Evolutionary conservation across 2,113 vertebrate genomes (phyloP), one percentile per base, ranked within the genome.

Genomic region (Narcine bancroftii): DNA sequence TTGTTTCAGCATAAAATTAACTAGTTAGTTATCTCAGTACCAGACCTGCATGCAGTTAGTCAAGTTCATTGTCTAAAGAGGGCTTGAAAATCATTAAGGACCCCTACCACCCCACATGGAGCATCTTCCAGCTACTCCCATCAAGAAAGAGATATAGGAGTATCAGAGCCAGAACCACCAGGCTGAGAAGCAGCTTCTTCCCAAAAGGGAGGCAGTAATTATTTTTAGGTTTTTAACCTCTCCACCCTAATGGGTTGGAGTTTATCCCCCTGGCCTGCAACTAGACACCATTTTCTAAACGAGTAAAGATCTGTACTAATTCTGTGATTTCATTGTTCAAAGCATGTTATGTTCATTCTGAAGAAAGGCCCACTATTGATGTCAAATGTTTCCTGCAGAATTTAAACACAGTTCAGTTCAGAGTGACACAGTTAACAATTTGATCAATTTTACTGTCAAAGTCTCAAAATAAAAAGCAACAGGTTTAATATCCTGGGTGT

Each of bases 361-460:
- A 36, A 36, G 53, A 60, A 87, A 60, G 53, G 13, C 5, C 13
- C 53, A 36, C 17, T 87, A 36, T 56, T 42, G 15, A 87, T 7
- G 15, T n/a, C 33, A 36, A 60, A n/a, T 19, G 60, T 60, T 60
- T n/a, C 60, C 33, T 63, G 56, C 53, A 87, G 42, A 79, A 56
- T 36, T 87, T 36, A 56, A n/a, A n/a, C 33, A 87, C 21, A 24
- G 21, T 69, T 29, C 26, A 69, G 66, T 21, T 69, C 66, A 69
- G 66, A n/a, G n/a, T 60, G n/a, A 63, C 17, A 53, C n/a, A 15
- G 13, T 56, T 87, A 60, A n/a, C 33, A 87, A 60, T 7, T 60
- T 87, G 53, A 36, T 87, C 81, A 60, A 60, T 87, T 81, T 85
- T n/a, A 85, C 50, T n/a, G 81, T 33, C n/a, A 63, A 87, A 87